phyloP scores from a whole-genome alignment of 2,113 vertebrate genomes.

The Cochlearius cochlearius region DNA sequence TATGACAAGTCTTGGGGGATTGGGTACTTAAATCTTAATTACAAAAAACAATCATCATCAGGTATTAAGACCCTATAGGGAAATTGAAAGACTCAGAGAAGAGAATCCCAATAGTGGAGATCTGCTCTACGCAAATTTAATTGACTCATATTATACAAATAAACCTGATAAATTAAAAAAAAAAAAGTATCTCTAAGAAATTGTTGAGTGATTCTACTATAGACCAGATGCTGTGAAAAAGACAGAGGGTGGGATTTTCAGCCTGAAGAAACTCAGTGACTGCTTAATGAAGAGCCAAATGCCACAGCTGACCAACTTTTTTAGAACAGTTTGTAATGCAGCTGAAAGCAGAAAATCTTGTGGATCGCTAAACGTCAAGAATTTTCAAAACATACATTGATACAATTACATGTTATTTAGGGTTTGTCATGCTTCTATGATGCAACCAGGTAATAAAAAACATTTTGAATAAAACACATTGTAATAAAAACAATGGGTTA shows the following conservation, averaged over 20 bases:
- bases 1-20: conserved; percentile 77
- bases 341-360: not conserved
- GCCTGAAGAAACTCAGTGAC: not conserved
- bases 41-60: conserved; percentile 78
- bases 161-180: conserved; percentile 53
- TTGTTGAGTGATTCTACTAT: conserved; percentile 12
- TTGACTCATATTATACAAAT: conserved; percentile 67
- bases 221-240: conserved; percentile 18
- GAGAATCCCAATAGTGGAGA: conserved; percentile 47
- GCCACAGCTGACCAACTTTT: not conserved
- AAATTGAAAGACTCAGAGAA: conserved; percentile 64
- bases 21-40: conserved; percentile 85
- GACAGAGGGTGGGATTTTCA: not conserved
- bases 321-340: not conserved
- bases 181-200: conserved; percentile 30
- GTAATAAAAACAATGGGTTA: not conserved
- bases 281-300: not conserved
- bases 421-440: not conserved
- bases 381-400: not conserved
- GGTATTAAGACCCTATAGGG: conserved; percentile 63
- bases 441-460: not conserved
- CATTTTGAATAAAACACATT: not conserved
- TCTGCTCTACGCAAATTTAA: conserved; percentile 58
- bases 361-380: not conserved
- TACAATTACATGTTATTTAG: not conserved